Conservation (phyloP, 2,113 vertebrate species). For the Periophthalmus modestus region DNA sequence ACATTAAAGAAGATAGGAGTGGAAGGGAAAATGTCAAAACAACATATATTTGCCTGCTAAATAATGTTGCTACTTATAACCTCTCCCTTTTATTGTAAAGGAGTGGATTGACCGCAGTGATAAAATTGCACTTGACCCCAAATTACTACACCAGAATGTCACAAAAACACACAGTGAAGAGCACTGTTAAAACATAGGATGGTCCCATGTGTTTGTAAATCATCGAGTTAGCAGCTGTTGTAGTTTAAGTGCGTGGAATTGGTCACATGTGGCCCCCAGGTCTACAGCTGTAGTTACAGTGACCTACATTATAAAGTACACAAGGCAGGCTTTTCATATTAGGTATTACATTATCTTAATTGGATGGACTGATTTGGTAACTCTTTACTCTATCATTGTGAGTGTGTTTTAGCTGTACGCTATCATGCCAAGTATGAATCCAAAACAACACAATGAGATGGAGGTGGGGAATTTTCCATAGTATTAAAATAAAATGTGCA, state of each 20-base stretch:
- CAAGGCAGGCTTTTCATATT: background rate
- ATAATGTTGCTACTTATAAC: background rate
- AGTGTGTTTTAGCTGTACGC: too few species aligned
- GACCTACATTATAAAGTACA: conserved; percentile 55
- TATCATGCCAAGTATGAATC: too few species aligned
- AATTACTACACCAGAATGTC: background rate
- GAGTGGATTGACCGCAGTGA: background rate
- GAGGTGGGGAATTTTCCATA: background rate
- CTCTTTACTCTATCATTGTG: background rate
- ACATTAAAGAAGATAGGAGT: background rate
- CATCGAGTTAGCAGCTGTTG: conserved; percentile 16
- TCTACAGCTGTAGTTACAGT: conserved; percentile 31
- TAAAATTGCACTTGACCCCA: background rate
- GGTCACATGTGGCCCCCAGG: conserved; percentile 5
- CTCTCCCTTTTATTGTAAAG: background rate
- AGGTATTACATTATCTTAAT: background rate
- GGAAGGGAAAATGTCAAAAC: background rate
- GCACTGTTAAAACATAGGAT: background rate
- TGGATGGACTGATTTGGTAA: background rate
- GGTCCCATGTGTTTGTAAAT: conserved; percentile 8
- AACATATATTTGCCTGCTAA: background rate
- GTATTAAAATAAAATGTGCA: too few species aligned
- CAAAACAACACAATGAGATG: conserved; percentile 3
- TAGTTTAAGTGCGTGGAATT: conserved; percentile 22
- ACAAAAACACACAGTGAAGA: background rate